Evolutionary conservation across 2,113 vertebrate genomes (phyloP), one percentile per base, ranked within the genome.

Genomic region (Gulo gulo): DNA sequence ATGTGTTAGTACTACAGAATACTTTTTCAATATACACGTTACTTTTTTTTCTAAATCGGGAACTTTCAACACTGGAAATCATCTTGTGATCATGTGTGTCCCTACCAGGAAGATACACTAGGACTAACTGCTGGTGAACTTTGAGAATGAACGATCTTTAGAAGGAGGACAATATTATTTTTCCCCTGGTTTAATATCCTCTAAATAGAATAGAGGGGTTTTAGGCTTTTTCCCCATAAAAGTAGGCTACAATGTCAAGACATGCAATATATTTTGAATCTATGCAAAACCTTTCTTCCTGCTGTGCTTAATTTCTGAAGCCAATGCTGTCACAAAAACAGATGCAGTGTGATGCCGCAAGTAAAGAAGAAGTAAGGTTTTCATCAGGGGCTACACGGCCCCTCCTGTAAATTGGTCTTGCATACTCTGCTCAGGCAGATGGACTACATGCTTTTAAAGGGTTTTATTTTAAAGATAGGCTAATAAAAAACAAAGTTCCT

Each of bases 261-360:
- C 83, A 82, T 79, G 73, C 24, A 93, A n/a, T 69, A 20, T 61
- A 83, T 88, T 95, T 96, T 97, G 8, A 94, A 98, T 97, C 94
- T 96, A 57, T 4, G 1, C 67, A 96, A 78, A 67, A 94, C 96
- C 39, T 94, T 98, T 84, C 82, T 94, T 82, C 88, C 73, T 95
- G 82, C 82, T 98, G 97, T 97, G 96, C 73, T 98, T 97, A 93
- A 98, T 98, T 98, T 98, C 95, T 95, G 96, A 97, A 95, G 82
- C 52, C 78, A 71, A 31, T 50, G 80, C 80, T 88, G 36, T 96
- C 50, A 82, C 81, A 97, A 88, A 96, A 97, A 97, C 67, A 98
- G 86, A 95, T 74, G 74, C 50, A 78, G 97, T n/a, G 59, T 91
- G 73, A 95, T 88, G 76, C 74, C 47, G 93, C 65, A 89, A 69